These are phyloP conservation scores for Pollenia griseotomentosa DNA, from an alignment of 2,888 invertebrate genomes.

Conservation along the genomic window DNA sequence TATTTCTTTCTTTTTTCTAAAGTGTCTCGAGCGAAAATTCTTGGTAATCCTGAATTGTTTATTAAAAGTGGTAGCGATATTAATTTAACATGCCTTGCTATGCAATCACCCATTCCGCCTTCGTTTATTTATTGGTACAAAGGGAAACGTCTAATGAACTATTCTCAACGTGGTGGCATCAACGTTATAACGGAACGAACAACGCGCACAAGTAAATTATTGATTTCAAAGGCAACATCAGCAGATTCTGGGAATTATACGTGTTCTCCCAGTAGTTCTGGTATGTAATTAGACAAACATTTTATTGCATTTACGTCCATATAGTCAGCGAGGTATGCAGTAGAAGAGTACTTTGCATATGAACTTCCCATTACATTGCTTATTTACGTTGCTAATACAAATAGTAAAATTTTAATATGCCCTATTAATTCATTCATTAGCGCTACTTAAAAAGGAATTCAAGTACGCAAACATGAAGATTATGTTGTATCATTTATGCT, in stretches of 20 bases:
- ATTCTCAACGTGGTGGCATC: constrained; percentile 94
- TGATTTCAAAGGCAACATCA: constrained; percentile 93
- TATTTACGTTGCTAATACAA: background rate
- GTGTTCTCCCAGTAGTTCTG: constrained; percentile 92
- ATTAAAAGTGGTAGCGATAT: constrained; percentile 96
- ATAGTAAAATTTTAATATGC: constrained; percentile 33
- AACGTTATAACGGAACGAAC: constrained; percentile 95
- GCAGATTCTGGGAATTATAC: constrained; percentile 95
- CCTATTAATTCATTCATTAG: constrained; percentile 46
- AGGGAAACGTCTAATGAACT: constrained; percentile 93
- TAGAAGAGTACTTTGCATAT: background rate
- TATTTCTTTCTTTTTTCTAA: constrained; percentile 76
- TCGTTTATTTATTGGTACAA: constrained; percentile 95
- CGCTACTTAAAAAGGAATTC: constrained; percentile 27
- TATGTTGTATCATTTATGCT: constrained; percentile 27
- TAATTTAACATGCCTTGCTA: constrained; percentile 95
- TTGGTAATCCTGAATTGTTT: constrained; percentile 94
- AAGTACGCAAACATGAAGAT: constrained; percentile 23
- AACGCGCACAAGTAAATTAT: constrained; percentile 92
- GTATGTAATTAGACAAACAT: constrained; percentile 79
- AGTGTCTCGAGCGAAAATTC: constrained; percentile 96
- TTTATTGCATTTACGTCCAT: constrained; percentile 10
- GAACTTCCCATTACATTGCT: too few relatives aligned
- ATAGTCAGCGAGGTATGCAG: background rate
- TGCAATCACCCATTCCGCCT: constrained; percentile 89